A percentile compares a stretch with the other conserved stretches of the same genome.
These are phyloP conservation scores for Xenopus tropicalis DNA, from an alignment of 2,113 vertebrate genomes.

Conservation along the genomic window UCB_Xtro_10.0 CM004447.2:66875501-66876000, in stretches of 20 bases:
- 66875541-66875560: background rate
- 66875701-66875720: slow-evolving; percentile 43
- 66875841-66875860: slow-evolving; percentile 17
- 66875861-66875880: slow-evolving; percentile 30
- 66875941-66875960: slow-evolving; percentile 22
- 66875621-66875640: slow-evolving; percentile 35
- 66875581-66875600: slow-evolving; percentile 21
- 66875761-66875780: slow-evolving; percentile 32
- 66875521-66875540: background rate
- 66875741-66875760: slow-evolving; percentile 42
- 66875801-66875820: slow-evolving; percentile 50
- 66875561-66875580: slow-evolving; percentile 2
- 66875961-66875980: slow-evolving; percentile 13
- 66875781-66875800: slow-evolving; percentile 48
- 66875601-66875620: slow-evolving; percentile 9
- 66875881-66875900: slow-evolving; percentile 62
- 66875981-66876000: slow-evolving; percentile 32
- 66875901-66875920: slow-evolving; percentile 58
- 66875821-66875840: slow-evolving; percentile 18
- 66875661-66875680: slow-evolving; percentile 29
- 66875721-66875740: slow-evolving; percentile 38
- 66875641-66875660: slow-evolving; percentile 25
- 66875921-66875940: slow-evolving; percentile 55
- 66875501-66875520: too few relatives aligned
- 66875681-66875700: slow-evolving; percentile 39